phyloP scores from a whole-genome alignment of 2,113 vertebrate species.

The Prinia subflava region DNA sequence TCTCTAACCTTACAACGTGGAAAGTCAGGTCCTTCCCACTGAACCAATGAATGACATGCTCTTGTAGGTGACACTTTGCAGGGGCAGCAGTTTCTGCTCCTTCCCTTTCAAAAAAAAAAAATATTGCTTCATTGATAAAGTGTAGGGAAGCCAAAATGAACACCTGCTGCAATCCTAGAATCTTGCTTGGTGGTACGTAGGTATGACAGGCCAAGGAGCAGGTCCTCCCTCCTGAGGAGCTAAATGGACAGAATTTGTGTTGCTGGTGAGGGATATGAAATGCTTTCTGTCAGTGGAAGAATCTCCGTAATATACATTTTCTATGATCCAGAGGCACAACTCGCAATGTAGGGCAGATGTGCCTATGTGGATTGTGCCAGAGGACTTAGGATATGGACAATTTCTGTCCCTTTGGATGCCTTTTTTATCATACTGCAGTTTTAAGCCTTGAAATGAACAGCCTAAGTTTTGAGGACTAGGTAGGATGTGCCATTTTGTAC shows the following conservation, averaged over 20 bases:
- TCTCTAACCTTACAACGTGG: not conserved
- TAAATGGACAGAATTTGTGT: not conserved
- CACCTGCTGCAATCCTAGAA: not conserved
- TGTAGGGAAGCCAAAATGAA: not conserved
- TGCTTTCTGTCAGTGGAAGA: not conserved
- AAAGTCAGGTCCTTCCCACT: not conserved
- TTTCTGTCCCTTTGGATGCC: not conserved
- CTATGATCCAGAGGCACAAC: not conserved
- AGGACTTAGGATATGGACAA: not conserved
- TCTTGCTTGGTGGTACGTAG: not conserved
- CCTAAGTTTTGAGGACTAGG: not conserved
- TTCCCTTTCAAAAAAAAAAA: not conserved
- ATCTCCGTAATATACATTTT: not conserved
- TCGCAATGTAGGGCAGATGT: not conserved
- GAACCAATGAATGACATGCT: not conserved
- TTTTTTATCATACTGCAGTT: not conserved
- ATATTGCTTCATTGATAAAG: not conserved
- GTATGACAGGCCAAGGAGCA: not conserved
- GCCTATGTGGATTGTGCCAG: not conserved
- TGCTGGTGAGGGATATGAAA: not conserved
- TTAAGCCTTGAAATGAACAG: not conserved
- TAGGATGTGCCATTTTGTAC: not conserved
- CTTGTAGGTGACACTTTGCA: not conserved
- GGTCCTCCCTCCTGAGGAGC: not conserved
- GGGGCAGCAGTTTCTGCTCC: not conserved